Conservation (phyloP, 1,140 invertebrate genomes). For the Melipona quadrifasciata region DNA sequence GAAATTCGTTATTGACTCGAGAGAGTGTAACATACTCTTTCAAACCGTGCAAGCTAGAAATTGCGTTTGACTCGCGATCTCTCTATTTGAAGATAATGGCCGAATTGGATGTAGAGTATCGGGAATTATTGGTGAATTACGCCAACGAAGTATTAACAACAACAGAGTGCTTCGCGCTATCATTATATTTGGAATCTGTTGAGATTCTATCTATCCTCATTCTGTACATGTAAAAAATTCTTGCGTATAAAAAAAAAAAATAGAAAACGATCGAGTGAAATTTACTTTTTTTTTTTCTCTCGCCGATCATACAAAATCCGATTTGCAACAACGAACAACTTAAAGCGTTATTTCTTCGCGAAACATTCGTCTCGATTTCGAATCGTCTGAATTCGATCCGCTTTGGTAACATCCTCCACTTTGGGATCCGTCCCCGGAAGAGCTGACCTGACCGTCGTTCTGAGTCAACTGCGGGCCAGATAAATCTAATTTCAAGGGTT, state of each 20-base stretch:
- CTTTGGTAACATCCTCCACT: background rate
- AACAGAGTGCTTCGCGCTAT: too few species aligned
- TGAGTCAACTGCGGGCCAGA: conserved; percentile 53
- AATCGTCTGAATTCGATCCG: background rate
- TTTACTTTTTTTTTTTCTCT: too few species aligned
- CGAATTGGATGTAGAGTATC: background rate
- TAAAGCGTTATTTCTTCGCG: background rate
- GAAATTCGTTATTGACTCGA: background rate
- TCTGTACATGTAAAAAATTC: background rate
- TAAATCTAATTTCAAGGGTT: conserved; percentile 72
- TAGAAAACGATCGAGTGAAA: too few species aligned
- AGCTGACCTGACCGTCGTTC: conserved; percentile 49
- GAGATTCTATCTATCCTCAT: too few species aligned
- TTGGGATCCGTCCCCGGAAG: conserved; percentile 13
- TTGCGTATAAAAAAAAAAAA: too few species aligned
- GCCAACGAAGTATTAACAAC: background rate
- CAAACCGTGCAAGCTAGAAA: background rate
- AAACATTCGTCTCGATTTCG: background rate
- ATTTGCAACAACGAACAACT: background rate
- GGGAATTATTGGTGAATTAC: background rate
- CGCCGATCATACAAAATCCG: too few species aligned
- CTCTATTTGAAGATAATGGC: background rate
- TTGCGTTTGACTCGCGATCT: background rate
- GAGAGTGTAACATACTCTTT: background rate
- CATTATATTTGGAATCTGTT: too few species aligned